Percentiles rank a stretch among this genome's conserved stretches.
Evolutionary conservation across 1,140 invertebrate genomes (phyloP).

Genomic region (Ceratosolen fusciceps): DNA sequence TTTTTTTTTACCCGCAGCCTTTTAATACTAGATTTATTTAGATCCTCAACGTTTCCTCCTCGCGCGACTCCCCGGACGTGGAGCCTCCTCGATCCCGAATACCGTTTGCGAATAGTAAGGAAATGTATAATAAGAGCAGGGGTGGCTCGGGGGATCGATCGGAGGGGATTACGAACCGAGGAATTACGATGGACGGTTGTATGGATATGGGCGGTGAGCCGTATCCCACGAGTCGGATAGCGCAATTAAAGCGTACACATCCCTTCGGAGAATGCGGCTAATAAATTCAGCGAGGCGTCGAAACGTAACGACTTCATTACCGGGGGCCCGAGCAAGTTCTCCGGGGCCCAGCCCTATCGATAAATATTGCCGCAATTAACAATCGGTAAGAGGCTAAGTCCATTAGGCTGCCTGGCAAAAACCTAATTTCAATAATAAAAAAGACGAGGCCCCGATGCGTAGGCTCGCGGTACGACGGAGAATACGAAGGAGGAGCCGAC

Average conservation of each 20-base stretch:
- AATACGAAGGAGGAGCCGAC: slow-evolving; percentile 10
- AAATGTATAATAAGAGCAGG: no score
- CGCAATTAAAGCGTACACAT: background rate
- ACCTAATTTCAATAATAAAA: slow-evolving; percentile 57
- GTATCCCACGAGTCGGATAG: background rate
- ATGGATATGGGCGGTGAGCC: background rate
- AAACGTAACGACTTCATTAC: background rate
- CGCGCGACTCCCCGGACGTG: no score
- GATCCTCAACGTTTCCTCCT: no score
- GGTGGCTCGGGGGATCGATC: no score
- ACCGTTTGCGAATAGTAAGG: no score
- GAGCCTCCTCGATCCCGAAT: no score
- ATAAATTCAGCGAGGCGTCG: background rate
- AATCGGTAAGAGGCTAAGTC: slow-evolving; percentile 42
- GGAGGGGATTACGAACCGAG: no score
- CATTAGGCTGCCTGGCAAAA: slow-evolving; percentile 18
- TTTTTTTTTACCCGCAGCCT: background rate
- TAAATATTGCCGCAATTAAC: slow-evolving; percentile 44
- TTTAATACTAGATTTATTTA: background rate
- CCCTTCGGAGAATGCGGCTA: background rate
- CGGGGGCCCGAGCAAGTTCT: background rate
- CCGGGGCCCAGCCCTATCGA: background rate
- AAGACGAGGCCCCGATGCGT: no score
- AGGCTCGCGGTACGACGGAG: slow-evolving; percentile 43
- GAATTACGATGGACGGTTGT: no score